Evolutionary conservation across 2,113 vertebrate species (phyloP).

Genomic region (Lepisosteus oculatus): DNA sequence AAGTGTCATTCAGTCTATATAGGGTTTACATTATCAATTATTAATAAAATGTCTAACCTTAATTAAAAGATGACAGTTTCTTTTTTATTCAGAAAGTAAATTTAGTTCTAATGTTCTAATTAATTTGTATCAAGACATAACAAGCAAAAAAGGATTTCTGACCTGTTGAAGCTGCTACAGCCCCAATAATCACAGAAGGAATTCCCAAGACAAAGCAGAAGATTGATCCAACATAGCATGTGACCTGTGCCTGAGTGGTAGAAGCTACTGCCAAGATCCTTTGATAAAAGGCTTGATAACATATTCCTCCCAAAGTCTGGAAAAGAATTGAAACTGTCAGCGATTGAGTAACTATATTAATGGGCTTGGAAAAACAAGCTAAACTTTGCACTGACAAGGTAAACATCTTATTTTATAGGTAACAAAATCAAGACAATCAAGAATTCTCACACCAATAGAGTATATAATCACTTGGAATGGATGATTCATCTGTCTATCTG

Average conservation of each 20-base stretch:
- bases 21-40: too few relatives aligned
- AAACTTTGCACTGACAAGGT: neutral
- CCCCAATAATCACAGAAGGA: conserved; percentile 65
- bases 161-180: conserved; percentile 68
- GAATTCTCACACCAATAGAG: too few relatives aligned
- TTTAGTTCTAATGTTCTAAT: neutral
- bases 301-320: conserved; percentile 64
- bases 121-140: neutral
- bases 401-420: too few relatives aligned
- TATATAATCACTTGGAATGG: too few relatives aligned
- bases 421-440: too few relatives aligned
- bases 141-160: conserved; percentile 2
- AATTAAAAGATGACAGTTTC: too few relatives aligned
- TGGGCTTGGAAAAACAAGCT: neutral
- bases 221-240: conserved; percentile 56
- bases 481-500: neutral
- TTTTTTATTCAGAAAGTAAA: too few relatives aligned
- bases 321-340: conserved; percentile 23
- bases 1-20: too few relatives aligned
- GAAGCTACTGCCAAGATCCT: conserved; percentile 64
- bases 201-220: conserved; percentile 57
- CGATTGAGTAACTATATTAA: neutral
- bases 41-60: too few relatives aligned
- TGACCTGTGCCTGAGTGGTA: conserved; percentile 52
- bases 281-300: conserved; percentile 71